Conservation (phyloP, 2,797 vertebrate genomes). For the Enteromius afrohamiltoni region DNA sequence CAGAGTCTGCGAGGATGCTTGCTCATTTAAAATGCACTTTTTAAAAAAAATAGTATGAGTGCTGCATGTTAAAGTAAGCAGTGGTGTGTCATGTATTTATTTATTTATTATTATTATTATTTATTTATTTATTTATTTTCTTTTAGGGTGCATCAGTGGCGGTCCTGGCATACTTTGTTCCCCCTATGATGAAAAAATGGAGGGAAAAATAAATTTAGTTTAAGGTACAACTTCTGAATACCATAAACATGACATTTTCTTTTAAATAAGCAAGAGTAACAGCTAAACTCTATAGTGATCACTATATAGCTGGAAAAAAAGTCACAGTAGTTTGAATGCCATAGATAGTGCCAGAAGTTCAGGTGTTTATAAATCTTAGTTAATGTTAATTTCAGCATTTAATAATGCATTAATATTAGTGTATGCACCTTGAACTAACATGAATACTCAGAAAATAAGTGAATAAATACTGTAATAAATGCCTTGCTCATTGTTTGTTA, state of each 20-base stretch:
- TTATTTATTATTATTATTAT: not conserved
- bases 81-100: not conserved
- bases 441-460: too few relatives aligned
- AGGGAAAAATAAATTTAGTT: too few relatives aligned
- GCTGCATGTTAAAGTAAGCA: not conserved
- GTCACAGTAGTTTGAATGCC: not conserved
- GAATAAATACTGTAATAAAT: too few relatives aligned
- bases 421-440: too few relatives aligned
- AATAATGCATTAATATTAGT: too few relatives aligned
- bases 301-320: not conserved
- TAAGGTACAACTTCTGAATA: too few relatives aligned
- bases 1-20: conserved; percentile 31
- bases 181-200: too few relatives aligned
- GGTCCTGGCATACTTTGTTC: not conserved
- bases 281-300: not conserved
- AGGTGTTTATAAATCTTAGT: too few relatives aligned
- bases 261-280: not conserved
- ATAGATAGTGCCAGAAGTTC: not conserved
- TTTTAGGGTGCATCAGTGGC: not conserved
- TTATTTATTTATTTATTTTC: too few relatives aligned
- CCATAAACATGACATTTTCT: not conserved
- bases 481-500: too few relatives aligned
- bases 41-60: not conserved
- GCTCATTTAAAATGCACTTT: conserved; percentile 49
- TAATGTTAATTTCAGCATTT: too few relatives aligned